Conservation (phyloP, 2,888 invertebrate genomes). For the Deroplatys truncata region DNA sequence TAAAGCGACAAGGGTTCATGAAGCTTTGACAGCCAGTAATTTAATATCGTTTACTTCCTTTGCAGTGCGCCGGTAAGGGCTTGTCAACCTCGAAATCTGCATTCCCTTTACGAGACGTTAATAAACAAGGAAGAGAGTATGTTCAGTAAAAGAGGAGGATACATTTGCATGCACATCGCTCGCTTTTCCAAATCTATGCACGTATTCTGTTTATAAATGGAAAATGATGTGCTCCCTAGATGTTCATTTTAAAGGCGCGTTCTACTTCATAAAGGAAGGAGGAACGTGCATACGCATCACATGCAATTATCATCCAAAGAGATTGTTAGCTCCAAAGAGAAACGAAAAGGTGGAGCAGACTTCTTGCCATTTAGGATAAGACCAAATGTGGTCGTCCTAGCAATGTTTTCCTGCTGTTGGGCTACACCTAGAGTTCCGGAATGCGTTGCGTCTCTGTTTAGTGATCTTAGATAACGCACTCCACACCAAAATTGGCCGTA, state of each 20-base stretch:
- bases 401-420: background rate
- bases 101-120: background rate
- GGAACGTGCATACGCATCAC: background rate
- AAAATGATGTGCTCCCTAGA: background rate
- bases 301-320: background rate
- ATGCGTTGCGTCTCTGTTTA: background rate
- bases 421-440: background rate
- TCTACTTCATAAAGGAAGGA: background rate
- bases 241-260: background rate
- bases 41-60: too few species aligned
- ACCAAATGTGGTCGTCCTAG: background rate
- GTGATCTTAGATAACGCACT: background rate
- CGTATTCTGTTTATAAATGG: background rate
- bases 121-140: background rate
- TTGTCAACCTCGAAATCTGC: background rate
- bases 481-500: background rate
- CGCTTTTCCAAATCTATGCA: background rate
- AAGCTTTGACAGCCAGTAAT: too few species aligned
- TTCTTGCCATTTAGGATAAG: background rate
- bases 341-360: background rate
- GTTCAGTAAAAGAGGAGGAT: background rate
- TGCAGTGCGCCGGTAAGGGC: background rate
- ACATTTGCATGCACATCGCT: background rate
- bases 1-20: too few species aligned
- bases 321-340: background rate